phyloP scores from a whole-genome alignment of 2,888 invertebrate species.

The Yponomeuta malinellus region DNA sequence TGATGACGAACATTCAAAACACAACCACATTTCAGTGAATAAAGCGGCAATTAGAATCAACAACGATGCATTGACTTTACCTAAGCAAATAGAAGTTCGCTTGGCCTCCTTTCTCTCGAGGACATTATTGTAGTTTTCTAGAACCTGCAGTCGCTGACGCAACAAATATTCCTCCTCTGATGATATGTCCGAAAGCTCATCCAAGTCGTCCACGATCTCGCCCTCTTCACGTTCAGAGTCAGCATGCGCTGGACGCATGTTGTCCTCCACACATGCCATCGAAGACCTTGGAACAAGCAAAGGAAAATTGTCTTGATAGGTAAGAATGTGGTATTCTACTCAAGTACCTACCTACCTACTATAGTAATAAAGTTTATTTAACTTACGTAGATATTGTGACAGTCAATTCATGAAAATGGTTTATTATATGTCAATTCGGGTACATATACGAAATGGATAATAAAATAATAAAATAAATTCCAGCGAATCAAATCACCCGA shows the following conservation, averaged over 20 bases:
- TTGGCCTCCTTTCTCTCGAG: conserved; percentile 68
- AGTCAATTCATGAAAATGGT: too few species aligned
- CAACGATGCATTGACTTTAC: conserved; percentile 27
- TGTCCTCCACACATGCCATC: conserved; percentile 48
- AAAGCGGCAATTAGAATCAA: too few species aligned
- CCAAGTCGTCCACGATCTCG: conserved; percentile 62
- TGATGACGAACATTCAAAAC: too few species aligned
- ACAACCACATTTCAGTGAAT: too few species aligned
- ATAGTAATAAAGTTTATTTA: too few species aligned
- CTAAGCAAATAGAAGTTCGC: conserved; percentile 36
- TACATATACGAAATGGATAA: too few species aligned
- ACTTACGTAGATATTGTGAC: too few species aligned
- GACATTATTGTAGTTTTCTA: conserved; percentile 68
- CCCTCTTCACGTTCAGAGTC: conserved; percentile 71
- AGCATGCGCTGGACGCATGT: conserved; percentile 35
- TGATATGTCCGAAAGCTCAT: conserved; percentile 66
- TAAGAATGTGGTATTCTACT: background rate
- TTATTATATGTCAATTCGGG: too few species aligned
- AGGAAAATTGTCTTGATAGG: background rate
- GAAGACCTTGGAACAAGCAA: conserved; percentile 6
- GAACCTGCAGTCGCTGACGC: conserved; percentile 58
- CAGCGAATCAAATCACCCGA: too few species aligned
- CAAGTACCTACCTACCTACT: background rate
- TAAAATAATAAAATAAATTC: too few species aligned
- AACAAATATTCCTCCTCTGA: conserved; percentile 66